Evolutionary conservation across 2,888 invertebrate species (phyloP).

Genomic region (Xanthia togata): DNA sequence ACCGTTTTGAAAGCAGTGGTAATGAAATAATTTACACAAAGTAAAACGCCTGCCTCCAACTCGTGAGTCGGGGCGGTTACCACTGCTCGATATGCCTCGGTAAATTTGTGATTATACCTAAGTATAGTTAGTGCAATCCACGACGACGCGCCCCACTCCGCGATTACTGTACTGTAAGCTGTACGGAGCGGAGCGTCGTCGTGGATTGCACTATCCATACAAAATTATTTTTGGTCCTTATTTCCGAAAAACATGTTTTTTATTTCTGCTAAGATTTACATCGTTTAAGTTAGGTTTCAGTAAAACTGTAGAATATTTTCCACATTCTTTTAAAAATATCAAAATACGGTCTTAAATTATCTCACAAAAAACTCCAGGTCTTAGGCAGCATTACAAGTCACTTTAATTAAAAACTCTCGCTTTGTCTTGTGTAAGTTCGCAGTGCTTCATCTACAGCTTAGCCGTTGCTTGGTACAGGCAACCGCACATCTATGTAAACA

Average conservation of each 20-base stretch:
- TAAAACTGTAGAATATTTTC: neutral
- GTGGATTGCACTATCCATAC: too few relatives aligned
- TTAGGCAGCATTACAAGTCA: constrained; percentile 64
- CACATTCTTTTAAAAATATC: neutral
- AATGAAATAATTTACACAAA: too few relatives aligned
- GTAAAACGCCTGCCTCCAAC: too few relatives aligned
- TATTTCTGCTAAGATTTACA: neutral
- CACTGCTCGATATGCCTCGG: too few relatives aligned
- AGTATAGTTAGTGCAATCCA: too few relatives aligned
- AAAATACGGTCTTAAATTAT: constrained; percentile 36
- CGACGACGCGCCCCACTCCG: too few relatives aligned
- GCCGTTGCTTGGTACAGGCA: constrained; percentile 58
- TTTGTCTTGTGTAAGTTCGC: constrained; percentile 76
- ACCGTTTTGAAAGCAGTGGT: too few relatives aligned
- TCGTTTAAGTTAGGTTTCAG: neutral
- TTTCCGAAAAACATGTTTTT: neutral
- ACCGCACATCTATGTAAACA: neutral
- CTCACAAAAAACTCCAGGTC: constrained; percentile 46
- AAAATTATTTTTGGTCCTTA: neutral
- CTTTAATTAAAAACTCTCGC: constrained; percentile 85
- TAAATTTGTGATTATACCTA: too few relatives aligned
- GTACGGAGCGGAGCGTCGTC: too few relatives aligned
- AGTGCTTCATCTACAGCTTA: constrained; percentile 76
- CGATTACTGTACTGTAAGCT: too few relatives aligned
- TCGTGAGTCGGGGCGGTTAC: too few relatives aligned